phyloP scores from a whole-genome alignment of 1,140 invertebrate species.

The Drosophila pallidifrons region DNA sequence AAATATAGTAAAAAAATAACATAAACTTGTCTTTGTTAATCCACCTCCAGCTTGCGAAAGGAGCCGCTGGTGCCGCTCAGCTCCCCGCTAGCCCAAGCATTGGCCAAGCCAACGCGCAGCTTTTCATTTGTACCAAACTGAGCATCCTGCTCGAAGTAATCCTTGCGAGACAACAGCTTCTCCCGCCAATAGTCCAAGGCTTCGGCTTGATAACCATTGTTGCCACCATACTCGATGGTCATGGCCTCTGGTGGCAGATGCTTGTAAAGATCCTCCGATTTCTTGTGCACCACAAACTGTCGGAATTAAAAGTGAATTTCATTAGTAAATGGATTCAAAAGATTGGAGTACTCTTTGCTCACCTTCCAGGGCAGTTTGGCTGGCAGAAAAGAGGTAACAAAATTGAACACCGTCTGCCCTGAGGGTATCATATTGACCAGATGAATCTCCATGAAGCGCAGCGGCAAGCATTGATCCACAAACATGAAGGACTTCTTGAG shows the following conservation, averaged over 20 bases:
- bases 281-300: constrained; percentile 85
- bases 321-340: not conserved
- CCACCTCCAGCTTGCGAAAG: constrained; percentile 85
- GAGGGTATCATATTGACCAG: constrained; percentile 83
- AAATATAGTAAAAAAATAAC: constrained; percentile 18
- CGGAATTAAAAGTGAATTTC: not conserved
- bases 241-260: constrained; percentile 86
- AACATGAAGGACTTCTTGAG: constrained; percentile 66
- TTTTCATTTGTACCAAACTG: constrained; percentile 86
- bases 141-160: constrained; percentile 86
- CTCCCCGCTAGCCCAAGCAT: constrained; percentile 60
- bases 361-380: constrained; percentile 86
- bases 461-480: constrained; percentile 68
- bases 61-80: constrained; percentile 85
- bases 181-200: constrained; percentile 86
- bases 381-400: constrained; percentile 85
- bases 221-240: constrained; percentile 87
- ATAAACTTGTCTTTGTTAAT: constrained; percentile 39
- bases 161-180: constrained; percentile 84
- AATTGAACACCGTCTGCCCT: constrained; percentile 85
- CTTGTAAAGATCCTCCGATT: constrained; percentile 84
- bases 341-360: not conserved
- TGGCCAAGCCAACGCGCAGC: constrained; percentile 80
- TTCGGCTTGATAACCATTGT: constrained; percentile 85
- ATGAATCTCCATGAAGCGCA: constrained; percentile 70